These are phyloP conservation scores for Drosophila mauritiana DNA, from an alignment of 1,140 invertebrate genomes.

Conservation along the genomic window DNA sequence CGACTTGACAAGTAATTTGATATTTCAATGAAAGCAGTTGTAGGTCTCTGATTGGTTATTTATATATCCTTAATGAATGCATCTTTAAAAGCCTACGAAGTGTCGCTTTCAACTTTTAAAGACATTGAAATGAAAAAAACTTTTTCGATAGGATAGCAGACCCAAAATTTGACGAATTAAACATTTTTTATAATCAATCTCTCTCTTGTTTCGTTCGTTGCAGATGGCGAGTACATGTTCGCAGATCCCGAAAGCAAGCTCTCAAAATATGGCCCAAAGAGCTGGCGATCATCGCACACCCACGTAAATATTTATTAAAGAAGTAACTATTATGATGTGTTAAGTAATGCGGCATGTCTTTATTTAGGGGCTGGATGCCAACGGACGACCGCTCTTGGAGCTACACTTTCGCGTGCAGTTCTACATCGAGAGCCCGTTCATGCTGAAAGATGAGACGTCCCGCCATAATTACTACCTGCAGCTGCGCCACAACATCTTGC, in stretches of 20 bases:
- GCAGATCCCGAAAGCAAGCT: constrained; percentile 96
- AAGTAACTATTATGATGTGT: too few relatives aligned
- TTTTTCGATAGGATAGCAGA: too few relatives aligned
- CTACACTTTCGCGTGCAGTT: constrained; percentile 97
- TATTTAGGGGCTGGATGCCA: constrained; percentile 92
- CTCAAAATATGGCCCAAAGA: constrained; percentile 97
- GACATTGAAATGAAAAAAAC: too few relatives aligned
- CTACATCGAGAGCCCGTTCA: constrained; percentile 95
- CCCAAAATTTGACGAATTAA: not conserved
- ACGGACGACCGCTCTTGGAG: constrained; percentile 94
- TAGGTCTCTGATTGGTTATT: not conserved
- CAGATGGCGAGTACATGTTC: constrained; percentile 98
- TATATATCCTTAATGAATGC: too few relatives aligned
- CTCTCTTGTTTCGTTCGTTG: constrained; percentile 55
- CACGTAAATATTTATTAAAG: constrained; percentile 88
- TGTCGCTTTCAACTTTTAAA: too few relatives aligned
- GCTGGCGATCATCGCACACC: constrained; percentile 96
- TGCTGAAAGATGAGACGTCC: constrained; percentile 95
- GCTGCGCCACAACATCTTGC: constrained; percentile 94
- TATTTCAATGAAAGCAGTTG: not conserved
- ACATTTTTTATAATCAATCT: too few relatives aligned
- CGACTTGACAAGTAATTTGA: constrained; percentile 13
- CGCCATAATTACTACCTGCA: constrained; percentile 97
- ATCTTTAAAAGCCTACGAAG: too few relatives aligned
- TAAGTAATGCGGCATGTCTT: not conserved